Conservation (phyloP, 2,113 vertebrate genomes). For the Ceuthmochares aereus region DNA sequence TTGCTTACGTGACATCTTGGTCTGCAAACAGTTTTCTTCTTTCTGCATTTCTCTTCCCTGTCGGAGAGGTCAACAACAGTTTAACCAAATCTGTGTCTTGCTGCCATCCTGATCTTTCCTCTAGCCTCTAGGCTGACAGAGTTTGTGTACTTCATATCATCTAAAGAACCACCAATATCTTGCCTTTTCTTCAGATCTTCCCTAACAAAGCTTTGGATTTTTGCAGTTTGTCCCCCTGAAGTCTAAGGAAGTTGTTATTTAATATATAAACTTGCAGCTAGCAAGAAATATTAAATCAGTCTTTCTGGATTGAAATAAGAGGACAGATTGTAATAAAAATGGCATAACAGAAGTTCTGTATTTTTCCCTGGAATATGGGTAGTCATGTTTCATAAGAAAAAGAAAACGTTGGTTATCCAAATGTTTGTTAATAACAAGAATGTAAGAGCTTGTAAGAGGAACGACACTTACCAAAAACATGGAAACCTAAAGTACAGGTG, state of each 20-base stretch:
- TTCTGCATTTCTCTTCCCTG: not conserved
- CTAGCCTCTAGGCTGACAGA: not conserved
- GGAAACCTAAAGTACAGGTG: conserved; percentile 94
- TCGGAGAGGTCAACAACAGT: not conserved
- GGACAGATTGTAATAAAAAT: conserved; percentile 61
- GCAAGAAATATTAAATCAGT: conserved; percentile 3
- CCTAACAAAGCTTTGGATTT: not conserved
- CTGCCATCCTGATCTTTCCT: not conserved
- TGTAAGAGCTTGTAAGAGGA: not conserved
- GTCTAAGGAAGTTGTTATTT: not conserved
- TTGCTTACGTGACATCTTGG: not conserved
- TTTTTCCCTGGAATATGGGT: conserved; percentile 44
- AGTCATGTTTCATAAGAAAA: conserved; percentile 29
- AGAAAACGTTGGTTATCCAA: not conserved
- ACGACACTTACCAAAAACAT: conserved; percentile 89
- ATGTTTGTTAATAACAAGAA: conserved; percentile 29
- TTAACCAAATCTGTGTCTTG: not conserved
- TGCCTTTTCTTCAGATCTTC: not conserved
- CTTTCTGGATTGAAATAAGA: conserved; percentile 50
- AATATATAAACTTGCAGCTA: conserved; percentile 16
- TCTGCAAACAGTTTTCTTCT: not conserved
- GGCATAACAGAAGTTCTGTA: conserved; percentile 40
- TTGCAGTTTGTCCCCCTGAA: not conserved
- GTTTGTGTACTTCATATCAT: not conserved
- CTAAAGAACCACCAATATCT: not conserved